phyloP scores from a whole-genome alignment of 2,797 vertebrate genomes.

The Halcyon smyrnensis region DNA sequence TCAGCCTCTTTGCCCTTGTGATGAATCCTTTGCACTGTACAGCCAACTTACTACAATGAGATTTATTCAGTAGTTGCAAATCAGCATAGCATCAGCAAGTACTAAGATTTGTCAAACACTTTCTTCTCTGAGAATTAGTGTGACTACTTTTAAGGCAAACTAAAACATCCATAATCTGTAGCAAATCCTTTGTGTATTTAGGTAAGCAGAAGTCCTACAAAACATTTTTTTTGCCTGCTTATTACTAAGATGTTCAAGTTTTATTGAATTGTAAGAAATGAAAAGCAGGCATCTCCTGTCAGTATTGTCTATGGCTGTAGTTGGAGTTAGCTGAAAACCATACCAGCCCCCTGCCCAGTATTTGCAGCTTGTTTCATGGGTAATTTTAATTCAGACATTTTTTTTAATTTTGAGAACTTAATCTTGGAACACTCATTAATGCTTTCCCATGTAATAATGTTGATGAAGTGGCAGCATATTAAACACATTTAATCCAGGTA shows the following conservation, averaged over 20 bases:
- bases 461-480: neutral
- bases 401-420: neutral
- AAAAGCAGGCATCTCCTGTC: neutral
- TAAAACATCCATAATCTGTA: neutral
- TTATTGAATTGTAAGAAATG: neutral
- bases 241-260: neutral
- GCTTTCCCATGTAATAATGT: neutral
- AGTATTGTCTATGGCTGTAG: neutral
- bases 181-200: neutral
- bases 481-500: neutral
- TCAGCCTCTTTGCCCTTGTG: neutral
- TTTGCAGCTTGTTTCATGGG: neutral
- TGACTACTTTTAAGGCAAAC: neutral
- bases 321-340: neutral
- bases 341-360: neutral
- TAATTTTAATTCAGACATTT: neutral
- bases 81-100: neutral
- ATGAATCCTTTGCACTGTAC: neutral
- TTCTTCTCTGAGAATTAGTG: neutral
- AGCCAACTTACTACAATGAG: neutral
- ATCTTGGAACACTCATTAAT: neutral
- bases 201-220: neutral
- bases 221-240: neutral
- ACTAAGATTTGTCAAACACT: neutral
- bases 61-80: neutral